phyloP scores from a whole-genome alignment of 1,140 invertebrate species.

The Acromyrmex echinatior region DNA sequence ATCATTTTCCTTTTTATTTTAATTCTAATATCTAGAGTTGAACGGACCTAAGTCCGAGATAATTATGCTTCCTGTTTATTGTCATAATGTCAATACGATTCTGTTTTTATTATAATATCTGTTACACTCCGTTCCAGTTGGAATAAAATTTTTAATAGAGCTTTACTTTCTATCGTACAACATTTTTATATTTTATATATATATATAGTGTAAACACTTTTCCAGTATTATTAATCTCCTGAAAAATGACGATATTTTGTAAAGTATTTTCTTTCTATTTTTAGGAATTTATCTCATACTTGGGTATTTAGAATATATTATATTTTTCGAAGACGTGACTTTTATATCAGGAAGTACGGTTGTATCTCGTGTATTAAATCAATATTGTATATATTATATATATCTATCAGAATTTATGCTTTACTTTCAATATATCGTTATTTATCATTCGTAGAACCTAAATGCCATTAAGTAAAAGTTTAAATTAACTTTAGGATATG shows the following conservation, averaged over 20 bases:
- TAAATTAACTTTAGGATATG: background rate
- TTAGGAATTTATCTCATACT: slow-evolving; percentile 2
- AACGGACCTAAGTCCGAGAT: background rate
- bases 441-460: slow-evolving; percentile 1
- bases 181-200: slow-evolving; percentile 28
- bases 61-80: slow-evolving; percentile 49
- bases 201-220: background rate
- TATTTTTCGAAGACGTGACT: slow-evolving; percentile 23
- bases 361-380: no score
- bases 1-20: slow-evolving; percentile 1
- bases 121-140: background rate
- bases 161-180: background rate
- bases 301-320: slow-evolving; percentile 9
- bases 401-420: background rate
- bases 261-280: slow-evolving; percentile 27
- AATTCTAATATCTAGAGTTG: slow-evolving; percentile 12
- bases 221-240: slow-evolving; percentile 10
- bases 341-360: no score
- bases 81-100: slow-evolving; percentile 2
- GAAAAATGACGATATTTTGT: slow-evolving; percentile 11
- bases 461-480: slow-evolving; percentile 5
- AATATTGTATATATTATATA: background rate
- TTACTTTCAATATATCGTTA: background rate
- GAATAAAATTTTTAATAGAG: slow-evolving; percentile 7
- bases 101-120: slow-evolving; percentile 2